Percentiles rank a stretch among this genome's conserved stretches.
phyloP scores from a whole-genome alignment of 2,888 invertebrate genomes.

The Thumatha senex region DNA sequence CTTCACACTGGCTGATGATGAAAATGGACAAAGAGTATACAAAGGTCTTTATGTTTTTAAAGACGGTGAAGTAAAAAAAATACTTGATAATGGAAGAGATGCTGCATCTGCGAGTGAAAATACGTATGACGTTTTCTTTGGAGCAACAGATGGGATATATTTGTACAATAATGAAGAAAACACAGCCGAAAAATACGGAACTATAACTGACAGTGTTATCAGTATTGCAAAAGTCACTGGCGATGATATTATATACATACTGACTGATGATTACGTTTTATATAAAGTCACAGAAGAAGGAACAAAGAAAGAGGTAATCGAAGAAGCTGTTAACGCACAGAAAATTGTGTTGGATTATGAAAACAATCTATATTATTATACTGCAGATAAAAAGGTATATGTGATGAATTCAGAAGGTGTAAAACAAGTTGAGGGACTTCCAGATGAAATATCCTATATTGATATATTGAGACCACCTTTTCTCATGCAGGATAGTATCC shows the following conservation, averaged over 20 bases:
- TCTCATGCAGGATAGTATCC: constrained; percentile 45
- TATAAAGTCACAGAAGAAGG: constrained; percentile 62
- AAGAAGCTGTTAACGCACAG: constrained; percentile 47
- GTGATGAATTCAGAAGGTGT: constrained; percentile 44
- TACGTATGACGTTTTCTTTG: constrained; percentile 47
- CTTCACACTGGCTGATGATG: constrained; percentile 45
- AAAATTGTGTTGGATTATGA: constrained; percentile 57
- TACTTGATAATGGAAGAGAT: constrained; percentile 50
- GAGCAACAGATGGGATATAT: constrained; percentile 55
- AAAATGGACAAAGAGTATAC: constrained; percentile 31
- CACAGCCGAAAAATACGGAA: constrained; percentile 53
- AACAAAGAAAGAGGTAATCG: constrained; percentile 50
- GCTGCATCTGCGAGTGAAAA: constrained; percentile 43
- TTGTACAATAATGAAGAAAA: constrained; percentile 39
- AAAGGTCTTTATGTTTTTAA: constrained; percentile 48
- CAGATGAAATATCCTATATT: constrained; percentile 39
- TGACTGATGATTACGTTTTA: constrained; percentile 53
- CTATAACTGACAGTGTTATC: constrained; percentile 51
- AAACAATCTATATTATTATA: constrained; percentile 59
- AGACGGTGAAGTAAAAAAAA: constrained; percentile 35
- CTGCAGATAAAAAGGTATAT: constrained; percentile 46
- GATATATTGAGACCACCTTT: constrained; percentile 56
- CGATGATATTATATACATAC: constrained; percentile 51
- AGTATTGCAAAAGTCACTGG: constrained; percentile 49
- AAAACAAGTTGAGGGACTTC: constrained; percentile 55